phyloP scores from a whole-genome alignment of 2,113 vertebrate genomes.

The Mystacornis crossleyi region DNA sequence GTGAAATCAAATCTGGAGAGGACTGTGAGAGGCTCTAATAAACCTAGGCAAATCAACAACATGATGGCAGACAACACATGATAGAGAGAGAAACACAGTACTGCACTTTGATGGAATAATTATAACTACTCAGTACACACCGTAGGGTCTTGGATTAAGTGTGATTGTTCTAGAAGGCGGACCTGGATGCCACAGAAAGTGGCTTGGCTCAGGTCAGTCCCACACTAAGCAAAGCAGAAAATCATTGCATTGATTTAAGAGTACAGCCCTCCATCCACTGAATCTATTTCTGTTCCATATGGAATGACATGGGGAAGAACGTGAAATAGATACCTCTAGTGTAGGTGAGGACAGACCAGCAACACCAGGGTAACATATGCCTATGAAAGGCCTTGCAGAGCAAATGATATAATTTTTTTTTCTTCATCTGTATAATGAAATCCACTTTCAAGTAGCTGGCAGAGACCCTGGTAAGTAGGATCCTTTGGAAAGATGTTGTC shows the following conservation, averaged over 20 bases:
- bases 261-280: neutral
- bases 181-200: neutral
- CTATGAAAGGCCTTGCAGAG: neutral
- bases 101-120: conserved; percentile 1
- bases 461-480: neutral
- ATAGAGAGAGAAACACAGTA: neutral
- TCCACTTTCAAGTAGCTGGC: neutral
- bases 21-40: neutral
- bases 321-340: neutral
- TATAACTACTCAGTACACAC: neutral
- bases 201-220: neutral
- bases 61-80: neutral
- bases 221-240: neutral
- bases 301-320: neutral
- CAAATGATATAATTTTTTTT: neutral
- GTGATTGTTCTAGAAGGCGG: neutral
- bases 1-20: neutral
- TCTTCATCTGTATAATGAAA: neutral
- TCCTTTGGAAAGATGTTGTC: neutral
- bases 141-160: neutral
- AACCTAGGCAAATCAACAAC: conserved; percentile 4
- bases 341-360: neutral
- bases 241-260: neutral
- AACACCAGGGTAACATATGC: neutral
- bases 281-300: neutral